Conservation (phyloP, 92 coral and sea anemone genomes). For the Phenganax subtilis region DNA sequence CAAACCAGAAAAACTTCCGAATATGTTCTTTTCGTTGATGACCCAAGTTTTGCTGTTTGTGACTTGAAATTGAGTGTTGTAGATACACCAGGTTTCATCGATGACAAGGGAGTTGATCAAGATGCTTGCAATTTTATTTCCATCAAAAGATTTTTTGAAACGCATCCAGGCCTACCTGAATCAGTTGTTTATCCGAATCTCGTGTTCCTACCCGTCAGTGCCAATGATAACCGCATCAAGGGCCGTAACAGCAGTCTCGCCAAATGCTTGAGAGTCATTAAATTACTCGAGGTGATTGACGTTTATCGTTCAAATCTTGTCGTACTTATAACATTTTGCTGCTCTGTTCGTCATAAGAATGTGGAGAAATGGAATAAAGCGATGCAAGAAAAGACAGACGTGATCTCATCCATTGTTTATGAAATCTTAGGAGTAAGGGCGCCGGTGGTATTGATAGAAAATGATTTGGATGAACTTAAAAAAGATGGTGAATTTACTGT, state of each 20-base stretch:
- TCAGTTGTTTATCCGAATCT: constrained; percentile 9
- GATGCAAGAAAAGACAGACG: constrained; percentile 12
- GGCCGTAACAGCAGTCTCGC: neutral
- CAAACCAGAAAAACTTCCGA: constrained; percentile 7
- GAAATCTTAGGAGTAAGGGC: constrained; percentile 3
- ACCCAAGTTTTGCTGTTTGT: constrained; percentile 2
- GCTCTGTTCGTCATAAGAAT: constrained; percentile 2
- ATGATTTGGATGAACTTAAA: neutral
- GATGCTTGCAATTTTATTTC: constrained; percentile 24
- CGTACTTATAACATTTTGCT: constrained; percentile 15
- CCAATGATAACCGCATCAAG: neutral
- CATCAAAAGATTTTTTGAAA: constrained; percentile 9
- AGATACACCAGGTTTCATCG: constrained; percentile 19
- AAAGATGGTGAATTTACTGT: constrained; percentile 3
- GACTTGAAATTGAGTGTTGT: constrained; percentile 10
- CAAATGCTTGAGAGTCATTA: constrained; percentile 10
- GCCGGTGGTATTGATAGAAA: constrained; percentile 18
- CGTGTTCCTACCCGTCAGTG: constrained; percentile 6
- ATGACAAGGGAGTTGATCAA: constrained; percentile 1
- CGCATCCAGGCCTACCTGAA: constrained; percentile 2
- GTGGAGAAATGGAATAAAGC: constrained; percentile 15
- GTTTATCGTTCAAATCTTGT: neutral
- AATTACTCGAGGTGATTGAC: constrained; percentile 4
- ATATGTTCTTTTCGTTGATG: constrained; percentile 4
- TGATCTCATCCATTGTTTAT: neutral